Conservation (phyloP, 2,797 vertebrate species). For the Ciconia nigra region DNA sequence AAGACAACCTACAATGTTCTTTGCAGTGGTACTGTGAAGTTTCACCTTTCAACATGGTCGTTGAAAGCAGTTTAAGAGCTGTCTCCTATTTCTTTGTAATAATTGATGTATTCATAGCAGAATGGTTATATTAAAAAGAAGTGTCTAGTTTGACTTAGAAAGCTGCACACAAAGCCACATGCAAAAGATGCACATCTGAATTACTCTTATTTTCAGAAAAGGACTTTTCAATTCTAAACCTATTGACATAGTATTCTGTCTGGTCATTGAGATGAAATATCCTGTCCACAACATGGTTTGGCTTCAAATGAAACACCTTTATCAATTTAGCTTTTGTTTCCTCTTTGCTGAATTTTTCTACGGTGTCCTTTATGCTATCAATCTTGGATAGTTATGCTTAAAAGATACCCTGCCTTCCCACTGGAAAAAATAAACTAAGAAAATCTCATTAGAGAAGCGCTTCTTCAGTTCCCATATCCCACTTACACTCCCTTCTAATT, state of each 20-base stretch:
- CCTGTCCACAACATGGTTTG: neutral
- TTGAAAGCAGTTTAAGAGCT: neutral
- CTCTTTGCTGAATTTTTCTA: neutral
- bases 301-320: neutral
- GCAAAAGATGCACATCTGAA: neutral
- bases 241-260: neutral
- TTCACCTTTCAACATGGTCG: neutral
- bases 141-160: neutral
- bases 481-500: neutral
- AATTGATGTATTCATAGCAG: neutral
- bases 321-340: neutral
- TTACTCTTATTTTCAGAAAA: neutral
- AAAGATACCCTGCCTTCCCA: neutral
- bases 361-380: neutral
- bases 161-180: neutral
- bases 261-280: neutral
- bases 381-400: neutral
- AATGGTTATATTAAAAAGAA: neutral
- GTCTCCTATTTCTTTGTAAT: neutral
- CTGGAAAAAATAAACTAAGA: neutral
- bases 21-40: neutral
- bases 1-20: constrained; percentile 17
- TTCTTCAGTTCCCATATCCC: neutral
- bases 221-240: neutral
- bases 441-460: neutral